phyloP scores from a whole-genome alignment of 1,140 invertebrate species.

The Drosophila equinoxialis region DNA sequence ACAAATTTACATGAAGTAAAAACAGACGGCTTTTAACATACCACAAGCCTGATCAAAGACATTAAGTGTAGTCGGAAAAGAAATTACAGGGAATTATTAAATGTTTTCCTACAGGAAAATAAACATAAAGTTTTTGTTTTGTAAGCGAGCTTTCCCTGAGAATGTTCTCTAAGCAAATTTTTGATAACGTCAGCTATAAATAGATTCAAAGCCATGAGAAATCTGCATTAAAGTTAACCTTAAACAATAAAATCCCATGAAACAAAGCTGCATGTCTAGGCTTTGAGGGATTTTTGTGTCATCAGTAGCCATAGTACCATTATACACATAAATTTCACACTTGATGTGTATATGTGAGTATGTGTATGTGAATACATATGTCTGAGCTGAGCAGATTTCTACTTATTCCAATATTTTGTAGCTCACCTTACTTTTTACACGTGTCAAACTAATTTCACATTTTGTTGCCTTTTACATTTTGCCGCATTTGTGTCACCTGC shows the following conservation, averaged over 20 bases:
- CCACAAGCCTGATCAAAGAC: too few species aligned
- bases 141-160: too few species aligned
- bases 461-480: constrained; percentile 74
- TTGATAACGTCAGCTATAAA: too few species aligned
- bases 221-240: too few species aligned
- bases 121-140: too few species aligned
- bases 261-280: not conserved
- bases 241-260: not conserved
- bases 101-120: too few species aligned
- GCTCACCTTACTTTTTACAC: constrained; percentile 49
- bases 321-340: constrained; percentile 24
- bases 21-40: too few species aligned
- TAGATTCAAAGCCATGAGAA: too few species aligned
- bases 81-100: too few species aligned
- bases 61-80: too few species aligned
- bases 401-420: constrained; percentile 31
- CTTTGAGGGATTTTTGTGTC: constrained; percentile 8
- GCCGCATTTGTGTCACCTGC: constrained; percentile 64
- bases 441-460: constrained; percentile 80
- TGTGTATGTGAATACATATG: constrained; percentile 23
- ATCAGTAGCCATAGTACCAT: constrained; percentile 25
- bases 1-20: not conserved
- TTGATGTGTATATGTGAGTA: constrained; percentile 1
- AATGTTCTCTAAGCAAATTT: too few species aligned
- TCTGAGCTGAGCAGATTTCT: constrained; percentile 55